Evolutionary conservation across 1,140 invertebrate species (phyloP).

Genomic region (Pissodes strobi): DNA sequence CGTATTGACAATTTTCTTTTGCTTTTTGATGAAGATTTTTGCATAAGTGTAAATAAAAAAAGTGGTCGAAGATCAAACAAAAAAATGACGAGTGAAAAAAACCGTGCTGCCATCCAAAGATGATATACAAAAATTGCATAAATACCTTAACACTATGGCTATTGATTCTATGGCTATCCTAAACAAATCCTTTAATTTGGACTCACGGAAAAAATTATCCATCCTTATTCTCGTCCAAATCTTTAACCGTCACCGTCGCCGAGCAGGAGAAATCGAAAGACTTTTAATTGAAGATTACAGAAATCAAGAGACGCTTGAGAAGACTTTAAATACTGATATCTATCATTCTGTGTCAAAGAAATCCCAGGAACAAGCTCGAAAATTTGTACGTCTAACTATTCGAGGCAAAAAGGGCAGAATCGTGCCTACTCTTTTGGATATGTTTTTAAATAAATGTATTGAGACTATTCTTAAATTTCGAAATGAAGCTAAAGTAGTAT

Average conservation of each 20-base stretch:
- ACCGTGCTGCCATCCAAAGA: slow-evolving; percentile 13
- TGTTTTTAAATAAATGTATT: too few relatives aligned
- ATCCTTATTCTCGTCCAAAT: background rate
- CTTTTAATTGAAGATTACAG: slow-evolving; percentile 11
- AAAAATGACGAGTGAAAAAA: slow-evolving; percentile 13
- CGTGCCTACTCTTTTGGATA: too few relatives aligned
- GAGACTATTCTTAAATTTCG: too few relatives aligned
- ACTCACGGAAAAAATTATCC: slow-evolving; percentile 9
- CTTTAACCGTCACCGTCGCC: slow-evolving; percentile 3
- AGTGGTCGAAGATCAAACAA: slow-evolving; percentile 15
- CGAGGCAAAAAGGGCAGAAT: too few relatives aligned
- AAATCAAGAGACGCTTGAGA: slow-evolving; percentile 12
- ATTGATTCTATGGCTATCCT: slow-evolving; percentile 8
- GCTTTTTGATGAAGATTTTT: slow-evolving; percentile 17
- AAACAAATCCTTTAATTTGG: slow-evolving; percentile 2
- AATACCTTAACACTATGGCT: slow-evolving; percentile 19
- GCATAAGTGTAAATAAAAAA: slow-evolving; percentile 12
- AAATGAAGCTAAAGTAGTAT: too few relatives aligned
- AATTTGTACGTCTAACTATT: too few relatives aligned
- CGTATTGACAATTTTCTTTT: slow-evolving; percentile 13
- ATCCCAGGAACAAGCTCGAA: too few relatives aligned
- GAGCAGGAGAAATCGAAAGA: slow-evolving; percentile 12
- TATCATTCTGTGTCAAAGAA: too few relatives aligned
- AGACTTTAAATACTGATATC: too few relatives aligned
- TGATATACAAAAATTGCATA: slow-evolving; percentile 18